Percentiles rank a stretch among this genome's conserved stretches.
phyloP scores from a whole-genome alignment of 2,113 vertebrate species.

The Phocoena sinus region DNA sequence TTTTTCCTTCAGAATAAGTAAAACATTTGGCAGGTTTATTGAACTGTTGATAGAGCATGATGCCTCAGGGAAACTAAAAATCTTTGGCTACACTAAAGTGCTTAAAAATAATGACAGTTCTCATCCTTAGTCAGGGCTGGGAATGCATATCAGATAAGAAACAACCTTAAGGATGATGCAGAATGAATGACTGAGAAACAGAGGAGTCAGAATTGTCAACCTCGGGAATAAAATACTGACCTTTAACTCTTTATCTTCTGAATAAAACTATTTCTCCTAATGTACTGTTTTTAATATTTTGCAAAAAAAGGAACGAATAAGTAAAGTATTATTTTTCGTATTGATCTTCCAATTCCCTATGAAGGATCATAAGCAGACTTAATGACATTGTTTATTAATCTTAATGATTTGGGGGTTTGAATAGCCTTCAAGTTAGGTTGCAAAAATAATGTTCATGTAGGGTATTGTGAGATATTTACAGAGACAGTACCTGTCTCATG shows the following conservation, averaged over 20 bases:
- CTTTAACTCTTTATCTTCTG: slow-evolving; percentile 22
- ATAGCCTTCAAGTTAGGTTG: neutral
- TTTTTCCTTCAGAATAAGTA: slow-evolving; percentile 63
- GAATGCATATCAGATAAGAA: slow-evolving; percentile 10
- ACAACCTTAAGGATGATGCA: neutral
- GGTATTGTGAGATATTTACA: neutral
- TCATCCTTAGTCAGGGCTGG: neutral
- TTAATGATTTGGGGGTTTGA: neutral
- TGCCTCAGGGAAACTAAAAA: slow-evolving; percentile 50
- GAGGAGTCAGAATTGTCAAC: neutral
- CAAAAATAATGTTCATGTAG: neutral
- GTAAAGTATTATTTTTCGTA: neutral
- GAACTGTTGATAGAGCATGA: slow-evolving; percentile 46
- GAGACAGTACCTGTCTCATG: neutral
- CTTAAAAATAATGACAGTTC: slow-evolving; percentile 62
- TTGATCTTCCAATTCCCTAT: neutral
- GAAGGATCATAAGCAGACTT: neutral
- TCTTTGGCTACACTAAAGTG: slow-evolving; percentile 32
- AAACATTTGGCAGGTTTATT: slow-evolving; percentile 59
- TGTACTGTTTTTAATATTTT: neutral
- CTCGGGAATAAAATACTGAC: neutral
- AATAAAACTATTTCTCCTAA: neutral
- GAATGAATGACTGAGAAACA: neutral
- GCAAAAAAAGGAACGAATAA: neutral
- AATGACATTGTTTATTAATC: neutral